phyloP scores from a whole-genome alignment of 2,888 invertebrate species.

The Rhaphigaster nebulosa region DNA sequence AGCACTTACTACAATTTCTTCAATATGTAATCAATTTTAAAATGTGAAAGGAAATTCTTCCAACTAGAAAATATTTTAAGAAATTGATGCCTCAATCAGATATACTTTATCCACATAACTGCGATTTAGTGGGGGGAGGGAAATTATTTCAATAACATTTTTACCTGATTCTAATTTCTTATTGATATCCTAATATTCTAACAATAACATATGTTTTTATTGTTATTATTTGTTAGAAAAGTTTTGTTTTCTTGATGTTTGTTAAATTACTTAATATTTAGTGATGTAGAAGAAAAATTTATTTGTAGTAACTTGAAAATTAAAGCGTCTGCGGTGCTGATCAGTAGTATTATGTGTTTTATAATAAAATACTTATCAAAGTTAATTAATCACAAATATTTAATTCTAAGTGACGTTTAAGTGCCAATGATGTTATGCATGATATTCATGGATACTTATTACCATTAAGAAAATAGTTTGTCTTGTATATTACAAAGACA shows the following conservation, averaged over 20 bases:
- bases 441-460: not conserved
- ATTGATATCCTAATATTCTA: too few relatives aligned
- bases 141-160: too few relatives aligned
- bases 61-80: not conserved
- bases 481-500: not conserved
- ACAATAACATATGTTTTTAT: too few relatives aligned
- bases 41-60: not conserved
- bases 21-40: not conserved
- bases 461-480: not conserved
- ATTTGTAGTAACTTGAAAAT: not conserved
- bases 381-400: not conserved
- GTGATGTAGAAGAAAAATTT: too few relatives aligned
- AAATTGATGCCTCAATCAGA: not conserved
- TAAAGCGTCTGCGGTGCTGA: not conserved
- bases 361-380: not conserved
- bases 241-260: too few relatives aligned
- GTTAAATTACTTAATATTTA: too few relatives aligned
- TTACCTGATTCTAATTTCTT: too few relatives aligned
- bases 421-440: conserved; percentile 19
- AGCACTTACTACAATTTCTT: not conserved
- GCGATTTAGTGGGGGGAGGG: too few relatives aligned
- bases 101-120: not conserved
- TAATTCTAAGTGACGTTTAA: not conserved
- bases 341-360: not conserved
- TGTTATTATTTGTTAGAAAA: too few relatives aligned